Conservation (phyloP, 2,113 vertebrate genomes). For the Psilopsiagon aurifrons region DNA sequence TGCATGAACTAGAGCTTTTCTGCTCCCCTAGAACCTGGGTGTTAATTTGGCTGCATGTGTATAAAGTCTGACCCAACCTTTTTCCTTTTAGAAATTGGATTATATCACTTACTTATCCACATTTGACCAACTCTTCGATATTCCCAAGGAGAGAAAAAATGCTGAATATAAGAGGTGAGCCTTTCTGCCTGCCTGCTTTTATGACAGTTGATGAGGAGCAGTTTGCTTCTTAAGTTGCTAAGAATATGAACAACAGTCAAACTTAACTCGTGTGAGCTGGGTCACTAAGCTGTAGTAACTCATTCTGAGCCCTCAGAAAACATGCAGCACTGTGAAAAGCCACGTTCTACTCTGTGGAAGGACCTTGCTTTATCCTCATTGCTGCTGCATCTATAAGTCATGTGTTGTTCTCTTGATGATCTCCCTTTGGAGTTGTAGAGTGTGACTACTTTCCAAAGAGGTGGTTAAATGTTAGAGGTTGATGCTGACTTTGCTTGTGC, state of each 20-base stretch:
- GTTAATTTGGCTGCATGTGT: neutral
- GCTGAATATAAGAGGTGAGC: conserved; percentile 93
- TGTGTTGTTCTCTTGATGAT: neutral
- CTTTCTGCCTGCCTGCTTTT: neutral
- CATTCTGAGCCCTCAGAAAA: neutral
- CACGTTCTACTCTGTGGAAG: neutral
- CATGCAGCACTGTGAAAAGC: neutral
- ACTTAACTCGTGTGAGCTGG: neutral
- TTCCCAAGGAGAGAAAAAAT: conserved; percentile 96
- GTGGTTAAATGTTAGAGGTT: neutral
- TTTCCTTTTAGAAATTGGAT: conserved; percentile 86
- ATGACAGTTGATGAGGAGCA: neutral
- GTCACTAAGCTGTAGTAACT: neutral
- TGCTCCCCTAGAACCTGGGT: neutral
- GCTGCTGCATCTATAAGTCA: neutral
- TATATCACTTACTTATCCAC: conserved; percentile 95
- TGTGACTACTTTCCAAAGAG: neutral
- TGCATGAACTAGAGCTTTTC: neutral
- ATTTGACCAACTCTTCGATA: conserved; percentile 98
- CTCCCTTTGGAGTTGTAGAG: neutral
- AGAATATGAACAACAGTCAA: neutral
- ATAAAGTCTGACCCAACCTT: neutral
- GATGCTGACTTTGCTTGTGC: neutral
- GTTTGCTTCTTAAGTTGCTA: neutral
- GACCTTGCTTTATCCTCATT: neutral